Evolutionary conservation across 2,113 vertebrate species (phyloP).

Genomic region (Neomonachus schauinslandi): DNA sequence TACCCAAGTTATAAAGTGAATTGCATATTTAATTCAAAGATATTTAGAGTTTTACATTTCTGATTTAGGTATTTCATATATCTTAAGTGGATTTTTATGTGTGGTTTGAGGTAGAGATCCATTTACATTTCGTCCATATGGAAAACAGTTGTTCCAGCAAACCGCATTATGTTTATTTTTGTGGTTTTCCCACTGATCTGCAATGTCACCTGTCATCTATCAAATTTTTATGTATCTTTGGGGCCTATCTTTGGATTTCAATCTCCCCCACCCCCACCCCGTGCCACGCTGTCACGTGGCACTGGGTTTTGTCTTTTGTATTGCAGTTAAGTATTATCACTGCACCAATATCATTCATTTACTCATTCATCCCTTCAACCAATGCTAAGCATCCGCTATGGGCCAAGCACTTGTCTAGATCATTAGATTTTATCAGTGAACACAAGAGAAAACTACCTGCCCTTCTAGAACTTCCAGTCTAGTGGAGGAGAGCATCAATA

Average conservation of each 20-base stretch:
- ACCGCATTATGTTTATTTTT: neutral
- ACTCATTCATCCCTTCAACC: neutral
- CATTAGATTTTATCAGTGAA: neutral
- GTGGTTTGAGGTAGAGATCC: neutral
- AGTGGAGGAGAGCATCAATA: neutral
- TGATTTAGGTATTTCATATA: neutral
- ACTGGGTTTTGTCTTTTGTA: neutral
- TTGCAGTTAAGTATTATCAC: neutral
- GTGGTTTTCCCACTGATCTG: neutral
- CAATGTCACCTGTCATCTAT: neutral
- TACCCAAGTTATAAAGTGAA: neutral
- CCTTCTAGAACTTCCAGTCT: neutral
- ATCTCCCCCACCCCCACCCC: neutral
- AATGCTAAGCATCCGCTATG: neutral
- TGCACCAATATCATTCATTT: neutral
- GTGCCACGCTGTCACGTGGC: too few species aligned
- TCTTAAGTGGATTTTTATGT: slow-evolving; percentile 23
- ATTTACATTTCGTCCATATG: neutral
- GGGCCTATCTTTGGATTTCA: neutral
- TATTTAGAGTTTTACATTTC: slow-evolving; percentile 14
- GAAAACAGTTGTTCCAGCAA: neutral
- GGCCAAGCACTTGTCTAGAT: neutral
- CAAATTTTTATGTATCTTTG: neutral
- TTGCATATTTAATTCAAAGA: neutral
- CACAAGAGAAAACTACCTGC: neutral